Percentiles rank a stretch among this genome's conserved stretches.
Conservation (phyloP, 2,888 invertebrate genomes). For the Dolichomitus sp. region DNA sequence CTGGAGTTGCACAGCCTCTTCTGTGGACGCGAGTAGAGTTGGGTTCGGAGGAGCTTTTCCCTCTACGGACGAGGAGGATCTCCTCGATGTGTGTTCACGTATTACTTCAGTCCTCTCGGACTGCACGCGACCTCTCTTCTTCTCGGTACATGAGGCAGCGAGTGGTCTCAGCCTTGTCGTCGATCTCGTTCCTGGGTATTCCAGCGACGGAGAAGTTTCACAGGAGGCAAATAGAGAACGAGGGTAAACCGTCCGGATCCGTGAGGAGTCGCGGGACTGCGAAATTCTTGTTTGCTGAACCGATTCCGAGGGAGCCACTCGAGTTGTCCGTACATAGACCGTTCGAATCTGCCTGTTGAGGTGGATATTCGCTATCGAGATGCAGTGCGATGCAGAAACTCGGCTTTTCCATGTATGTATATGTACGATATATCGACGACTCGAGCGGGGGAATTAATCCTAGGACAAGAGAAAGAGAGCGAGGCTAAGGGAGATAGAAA, state of each 20-base stretch:
- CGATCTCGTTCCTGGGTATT: constrained; percentile 17
- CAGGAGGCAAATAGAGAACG: constrained; percentile 51
- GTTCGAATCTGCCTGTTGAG: constrained; percentile 7
- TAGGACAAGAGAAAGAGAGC: constrained; percentile 6
- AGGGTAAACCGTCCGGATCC: background rate
- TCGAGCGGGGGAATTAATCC: constrained; percentile 13
- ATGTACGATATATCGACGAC: background rate
- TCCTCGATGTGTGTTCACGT: constrained; percentile 57
- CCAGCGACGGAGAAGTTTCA: constrained; percentile 50
- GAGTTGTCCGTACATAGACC: constrained; percentile 49
- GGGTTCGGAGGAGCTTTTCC: constrained; percentile 23
- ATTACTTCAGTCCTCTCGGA: constrained; percentile 39
- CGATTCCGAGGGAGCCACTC: constrained; percentile 58
- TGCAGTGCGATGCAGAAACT: background rate
- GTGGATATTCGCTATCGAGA: constrained; percentile 8
- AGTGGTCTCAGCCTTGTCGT: background rate
- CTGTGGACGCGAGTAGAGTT: constrained; percentile 23
- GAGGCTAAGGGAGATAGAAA: constrained; percentile 1
- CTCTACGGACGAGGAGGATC: constrained; percentile 29
- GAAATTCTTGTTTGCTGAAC: constrained; percentile 66
- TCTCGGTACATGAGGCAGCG: background rate
- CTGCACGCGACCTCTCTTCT: constrained; percentile 23
- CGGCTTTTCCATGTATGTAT: background rate
- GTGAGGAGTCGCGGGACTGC: constrained; percentile 37
- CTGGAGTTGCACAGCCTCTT: constrained; percentile 38